Base-by-base conservation (phyloP, 2,888 invertebrate genomes). In the Trachelus tabidus region DNA sequence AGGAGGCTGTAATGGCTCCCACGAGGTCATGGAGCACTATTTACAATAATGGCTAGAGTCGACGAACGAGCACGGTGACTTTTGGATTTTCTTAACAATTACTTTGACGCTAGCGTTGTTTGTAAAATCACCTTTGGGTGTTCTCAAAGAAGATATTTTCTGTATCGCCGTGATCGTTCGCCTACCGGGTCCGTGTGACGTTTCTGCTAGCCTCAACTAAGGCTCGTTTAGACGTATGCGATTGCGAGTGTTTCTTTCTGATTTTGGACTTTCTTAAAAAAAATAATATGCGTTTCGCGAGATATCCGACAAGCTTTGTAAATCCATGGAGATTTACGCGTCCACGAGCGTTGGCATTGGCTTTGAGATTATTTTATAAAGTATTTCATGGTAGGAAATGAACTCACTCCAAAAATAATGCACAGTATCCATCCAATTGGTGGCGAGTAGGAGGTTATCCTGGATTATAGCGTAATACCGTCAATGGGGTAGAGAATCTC, bases 361-460 rank as follows among this genome's bases (percentile, higher is more conserved):
- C 56, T 9, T 23, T 56, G 23, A 56, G 23, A 56, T 56, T 9
- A 56, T 23, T 9, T 1, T 56, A 56, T 56, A 9, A 56, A 56
- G 9, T 23, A 56, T 56, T 23, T 56, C 56, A 56, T 56, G 56
- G 71, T 71, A 71, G 33, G 68, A 69, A 76, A 81, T 81, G 80
- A 85, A 91, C 91, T 91, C 91, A 91, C 91, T 91, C 91, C 90
- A 90, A 87, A 91, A 90, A 89, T 91, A 90, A 90, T 90, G 91
- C 90, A 91, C 90, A 90, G 90, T 90, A 91, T 91, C 91, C 91
- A 91, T 91, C 91, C 91, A 90, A 89, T 83, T 85, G 84, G 84
- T 83, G 86, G 84, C 85, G 85, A 83, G 75, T 82, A 79, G 79
- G 35, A 35, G 79, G 80, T 79, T 83, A 78, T 79, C 78, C 83